phyloP scores from a whole-genome alignment of 2,797 vertebrate genomes.

The Taeniopygia guttata region DNA sequence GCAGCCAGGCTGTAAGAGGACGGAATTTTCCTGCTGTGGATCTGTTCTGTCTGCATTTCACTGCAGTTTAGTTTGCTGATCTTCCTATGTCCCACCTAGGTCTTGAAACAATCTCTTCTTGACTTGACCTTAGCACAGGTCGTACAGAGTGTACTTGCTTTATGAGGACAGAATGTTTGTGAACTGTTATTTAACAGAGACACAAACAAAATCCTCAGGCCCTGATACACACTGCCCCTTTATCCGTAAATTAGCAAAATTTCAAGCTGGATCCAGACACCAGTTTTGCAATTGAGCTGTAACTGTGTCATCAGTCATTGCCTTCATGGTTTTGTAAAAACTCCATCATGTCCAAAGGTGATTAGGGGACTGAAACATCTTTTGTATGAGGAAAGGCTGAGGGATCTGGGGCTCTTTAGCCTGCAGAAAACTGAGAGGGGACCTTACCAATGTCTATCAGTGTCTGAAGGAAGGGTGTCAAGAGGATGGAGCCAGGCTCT shows the following conservation, averaged over 20 bases:
- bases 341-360: not conserved
- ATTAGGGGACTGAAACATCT: not conserved
- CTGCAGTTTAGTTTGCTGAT: not conserved
- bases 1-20: not conserved
- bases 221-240: not conserved
- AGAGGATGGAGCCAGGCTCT: not conserved
- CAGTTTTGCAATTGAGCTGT: not conserved
- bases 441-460: not conserved
- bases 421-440: not conserved
- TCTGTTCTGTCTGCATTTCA: not conserved
- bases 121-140: not conserved
- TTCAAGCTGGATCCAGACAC: not conserved
- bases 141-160: not conserved
- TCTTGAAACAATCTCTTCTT: not conserved
- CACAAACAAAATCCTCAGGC: not conserved
- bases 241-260: not conserved
- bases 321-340: not conserved
- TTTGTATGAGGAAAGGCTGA: not conserved
- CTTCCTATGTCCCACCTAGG: not conserved
- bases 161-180: not conserved
- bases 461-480: not conserved
- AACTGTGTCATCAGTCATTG: not conserved
- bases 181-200: not conserved
- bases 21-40: not conserved
- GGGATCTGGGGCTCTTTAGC: not conserved